Evolutionary conservation across 2,797 vertebrate genomes (phyloP).

Genomic region (Helicolenus hilgendorfi): DNA sequence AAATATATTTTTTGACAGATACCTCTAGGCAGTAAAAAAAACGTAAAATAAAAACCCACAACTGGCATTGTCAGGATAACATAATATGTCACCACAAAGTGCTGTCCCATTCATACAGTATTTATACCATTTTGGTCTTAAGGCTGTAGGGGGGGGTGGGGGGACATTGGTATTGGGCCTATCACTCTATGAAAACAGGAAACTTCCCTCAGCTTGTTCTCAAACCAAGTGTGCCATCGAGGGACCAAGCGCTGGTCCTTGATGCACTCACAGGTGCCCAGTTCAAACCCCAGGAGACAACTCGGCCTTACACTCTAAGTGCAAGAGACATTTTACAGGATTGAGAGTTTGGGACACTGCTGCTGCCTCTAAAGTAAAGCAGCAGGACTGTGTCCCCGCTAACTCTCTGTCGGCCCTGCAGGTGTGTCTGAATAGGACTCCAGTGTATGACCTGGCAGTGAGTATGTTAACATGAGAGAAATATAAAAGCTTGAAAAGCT

Average conservation of each 20-base stretch:
- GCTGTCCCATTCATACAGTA: too few relatives aligned
- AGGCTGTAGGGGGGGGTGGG: too few relatives aligned
- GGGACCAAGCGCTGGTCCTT: not conserved
- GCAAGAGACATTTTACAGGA: conserved; percentile 27
- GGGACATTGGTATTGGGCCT: not conserved
- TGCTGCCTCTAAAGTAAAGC: conserved; percentile 17
- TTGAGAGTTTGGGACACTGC: conserved; percentile 20
- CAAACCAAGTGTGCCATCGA: not conserved
- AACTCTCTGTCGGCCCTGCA: conserved; percentile 1
- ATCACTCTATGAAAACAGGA: conserved; percentile 4
- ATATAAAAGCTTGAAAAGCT: not conserved
- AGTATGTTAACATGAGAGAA: not conserved
- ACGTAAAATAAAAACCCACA: too few relatives aligned
- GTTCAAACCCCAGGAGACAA: conserved; percentile 22
- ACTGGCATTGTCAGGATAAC: too few relatives aligned
- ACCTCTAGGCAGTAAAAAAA: accelerated
- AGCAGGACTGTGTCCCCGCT: not conserved
- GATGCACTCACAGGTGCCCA: conserved; percentile 19
- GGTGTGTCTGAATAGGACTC: conserved; percentile 3
- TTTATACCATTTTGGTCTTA: too few relatives aligned
- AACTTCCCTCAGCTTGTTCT: conserved; percentile 20
- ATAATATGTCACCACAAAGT: too few relatives aligned
- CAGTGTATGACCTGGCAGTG: not conserved
- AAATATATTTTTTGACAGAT: too few relatives aligned
- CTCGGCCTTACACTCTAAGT: conserved; percentile 14